These are phyloP conservation scores for Caenorhabditis sp. DNA, from an alignment of 2,888 invertebrate species.

Conservation along the genomic window DNA sequence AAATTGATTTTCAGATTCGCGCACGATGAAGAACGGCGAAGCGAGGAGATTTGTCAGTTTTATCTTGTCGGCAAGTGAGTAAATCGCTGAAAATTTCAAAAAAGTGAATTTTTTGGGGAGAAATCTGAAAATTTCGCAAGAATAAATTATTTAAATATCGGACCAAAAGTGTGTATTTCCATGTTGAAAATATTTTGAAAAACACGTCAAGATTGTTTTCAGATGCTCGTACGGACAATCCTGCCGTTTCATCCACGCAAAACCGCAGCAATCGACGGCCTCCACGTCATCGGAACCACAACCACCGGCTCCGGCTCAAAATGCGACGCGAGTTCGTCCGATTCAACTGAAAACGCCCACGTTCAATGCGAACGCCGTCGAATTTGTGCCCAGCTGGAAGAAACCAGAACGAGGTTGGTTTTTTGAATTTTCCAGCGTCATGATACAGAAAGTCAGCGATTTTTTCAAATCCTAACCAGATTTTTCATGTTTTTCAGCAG, in stretches of 20 bases:
- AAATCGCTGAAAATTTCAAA: neutral
- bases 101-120: neutral
- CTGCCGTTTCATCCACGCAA: slow-evolving; percentile 62
- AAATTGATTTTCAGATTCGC: slow-evolving; percentile 15
- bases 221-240: slow-evolving; percentile 66
- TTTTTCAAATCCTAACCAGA: neutral
- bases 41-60: slow-evolving; percentile 67
- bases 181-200: neutral
- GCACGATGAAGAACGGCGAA: slow-evolving; percentile 9
- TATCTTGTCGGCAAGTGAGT: slow-evolving; percentile 68
- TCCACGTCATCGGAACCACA: slow-evolving; percentile 24
- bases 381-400: slow-evolving; percentile 67
- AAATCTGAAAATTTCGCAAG: neutral
- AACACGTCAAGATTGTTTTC: slow-evolving; percentile 7
- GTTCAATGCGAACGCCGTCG: slow-evolving; percentile 55
- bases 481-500: too few species aligned
- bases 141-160: neutral
- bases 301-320: too few species aligned
- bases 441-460: too few species aligned
- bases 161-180: neutral
- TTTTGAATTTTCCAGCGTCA: too few species aligned
- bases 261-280: slow-evolving; percentile 35
- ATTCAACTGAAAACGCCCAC: slow-evolving; percentile 29
- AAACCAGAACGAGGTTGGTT: slow-evolving; percentile 9
- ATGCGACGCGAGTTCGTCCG: slow-evolving; percentile 21